A percentile compares a stretch with the other conserved stretches of the same genome.
Conservation (phyloP, 1,140 invertebrate species). For the Drosophila pallidifrons region DNA sequence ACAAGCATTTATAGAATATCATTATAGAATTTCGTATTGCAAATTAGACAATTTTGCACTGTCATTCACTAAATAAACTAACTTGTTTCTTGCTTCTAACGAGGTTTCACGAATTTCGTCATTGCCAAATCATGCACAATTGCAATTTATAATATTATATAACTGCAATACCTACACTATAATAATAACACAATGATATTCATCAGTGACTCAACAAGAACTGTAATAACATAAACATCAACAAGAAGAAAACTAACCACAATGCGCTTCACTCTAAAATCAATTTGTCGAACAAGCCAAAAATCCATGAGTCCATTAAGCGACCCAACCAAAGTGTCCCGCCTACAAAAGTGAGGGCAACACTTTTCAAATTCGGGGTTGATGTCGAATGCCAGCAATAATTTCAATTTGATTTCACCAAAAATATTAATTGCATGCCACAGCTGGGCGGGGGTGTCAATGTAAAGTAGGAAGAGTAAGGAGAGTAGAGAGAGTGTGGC, state of each 20-base stretch:
- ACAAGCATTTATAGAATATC: no score
- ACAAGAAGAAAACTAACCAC: slow-evolving; percentile 9
- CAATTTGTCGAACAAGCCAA: slow-evolving; percentile 62
- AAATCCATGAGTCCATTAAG: slow-evolving; percentile 21
- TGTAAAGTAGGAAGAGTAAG: not conserved
- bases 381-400: slow-evolving; percentile 62
- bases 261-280: slow-evolving; percentile 50
- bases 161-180: not conserved
- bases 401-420: slow-evolving; percentile 75
- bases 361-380: slow-evolving; percentile 21
- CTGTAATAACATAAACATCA: slow-evolving; percentile 35
- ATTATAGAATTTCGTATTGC: no score
- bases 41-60: no score
- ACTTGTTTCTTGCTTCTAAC: no score
- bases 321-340: slow-evolving; percentile 18
- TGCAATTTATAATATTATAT: no score
- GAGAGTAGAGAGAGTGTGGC: slow-evolving; percentile 45
- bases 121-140: not conserved
- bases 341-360: slow-evolving; percentile 19
- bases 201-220: slow-evolving; percentile 36
- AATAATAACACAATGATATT: not conserved
- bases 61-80: no score
- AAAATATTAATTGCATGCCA: slow-evolving; percentile 73
- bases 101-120: not conserved
- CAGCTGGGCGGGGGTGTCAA: slow-evolving; percentile 53